Conservation (phyloP, 2,797 vertebrate species). For the Megalops cyprinoides region DNA sequence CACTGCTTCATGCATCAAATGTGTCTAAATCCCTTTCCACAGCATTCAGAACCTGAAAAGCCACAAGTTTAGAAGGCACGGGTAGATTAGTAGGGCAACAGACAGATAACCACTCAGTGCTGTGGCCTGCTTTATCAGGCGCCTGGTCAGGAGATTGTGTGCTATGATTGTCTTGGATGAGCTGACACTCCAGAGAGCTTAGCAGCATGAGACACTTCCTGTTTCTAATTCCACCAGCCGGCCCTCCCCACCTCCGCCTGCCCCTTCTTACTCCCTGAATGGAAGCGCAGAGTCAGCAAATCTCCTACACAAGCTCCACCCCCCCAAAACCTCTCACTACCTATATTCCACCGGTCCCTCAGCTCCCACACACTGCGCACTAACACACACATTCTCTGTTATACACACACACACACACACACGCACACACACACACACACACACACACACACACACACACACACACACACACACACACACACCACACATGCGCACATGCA, state of each 20-base stretch:
- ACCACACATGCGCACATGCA: no score
- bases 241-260: neutral
- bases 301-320: no score
- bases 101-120: no score
- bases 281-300: slow-evolving; percentile 17
- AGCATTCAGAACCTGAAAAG: neutral
- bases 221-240: slow-evolving; percentile 9
- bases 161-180: slow-evolving; percentile 18
- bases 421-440: neutral
- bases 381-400: no score
- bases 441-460: neutral
- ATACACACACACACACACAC: neutral
- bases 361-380: neutral
- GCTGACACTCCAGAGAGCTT: neutral
- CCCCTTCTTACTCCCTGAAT: neutral
- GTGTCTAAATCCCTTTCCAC: neutral
- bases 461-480: neutral
- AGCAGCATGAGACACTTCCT: slow-evolving; percentile 24
- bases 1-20: neutral
- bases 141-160: neutral
- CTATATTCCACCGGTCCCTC: neutral
- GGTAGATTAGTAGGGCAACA: neutral
- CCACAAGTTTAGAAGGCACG: neutral
- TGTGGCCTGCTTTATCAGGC: no score
- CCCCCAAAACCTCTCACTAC: no score